phyloP scores from a whole-genome alignment of 2,888 invertebrate genomes.

The Ophonus ardosiacus region DNA sequence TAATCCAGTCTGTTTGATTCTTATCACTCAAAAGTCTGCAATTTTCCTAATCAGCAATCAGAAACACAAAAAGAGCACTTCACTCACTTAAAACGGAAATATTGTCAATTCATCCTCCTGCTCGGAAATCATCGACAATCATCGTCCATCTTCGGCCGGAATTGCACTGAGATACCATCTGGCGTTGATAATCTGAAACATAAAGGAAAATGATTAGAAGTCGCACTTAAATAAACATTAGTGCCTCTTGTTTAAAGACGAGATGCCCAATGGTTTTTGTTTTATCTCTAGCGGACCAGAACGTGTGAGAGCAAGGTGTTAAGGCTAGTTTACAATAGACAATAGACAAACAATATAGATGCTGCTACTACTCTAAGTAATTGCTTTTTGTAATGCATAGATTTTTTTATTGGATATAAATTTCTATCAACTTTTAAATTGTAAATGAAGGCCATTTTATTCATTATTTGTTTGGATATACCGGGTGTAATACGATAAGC shows the following conservation, averaged over 20 bases:
- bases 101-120: conserved; percentile 56
- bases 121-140: conserved; percentile 33
- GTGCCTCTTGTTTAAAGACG: conserved; percentile 46
- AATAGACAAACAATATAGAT: background rate
- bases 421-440: too few species aligned
- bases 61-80: conserved; percentile 56
- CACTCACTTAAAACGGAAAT: conserved; percentile 57
- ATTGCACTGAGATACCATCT: conserved; percentile 48
- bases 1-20: conserved; percentile 45
- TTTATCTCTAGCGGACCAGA: conserved; percentile 40
- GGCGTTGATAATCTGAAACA: conserved; percentile 56
- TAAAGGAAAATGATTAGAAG: conserved; percentile 54
- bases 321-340: conserved; percentile 9
- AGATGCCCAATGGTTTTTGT: conserved; percentile 41
- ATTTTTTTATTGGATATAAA: too few species aligned
- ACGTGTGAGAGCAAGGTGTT: conserved; percentile 1
- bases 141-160: conserved; percentile 43
- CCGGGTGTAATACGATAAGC: too few species aligned
- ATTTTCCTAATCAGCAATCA: conserved; percentile 50
- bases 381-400: background rate
- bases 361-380: background rate
- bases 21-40: conserved; percentile 42
- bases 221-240: conserved; percentile 59
- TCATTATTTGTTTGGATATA: too few species aligned
- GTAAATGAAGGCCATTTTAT: too few species aligned